A percentile compares a stretch with the other conserved stretches of the same genome.
Conservation (phyloP, 2,797 vertebrate genomes). For the Pseudomugil tenellus region DNA sequence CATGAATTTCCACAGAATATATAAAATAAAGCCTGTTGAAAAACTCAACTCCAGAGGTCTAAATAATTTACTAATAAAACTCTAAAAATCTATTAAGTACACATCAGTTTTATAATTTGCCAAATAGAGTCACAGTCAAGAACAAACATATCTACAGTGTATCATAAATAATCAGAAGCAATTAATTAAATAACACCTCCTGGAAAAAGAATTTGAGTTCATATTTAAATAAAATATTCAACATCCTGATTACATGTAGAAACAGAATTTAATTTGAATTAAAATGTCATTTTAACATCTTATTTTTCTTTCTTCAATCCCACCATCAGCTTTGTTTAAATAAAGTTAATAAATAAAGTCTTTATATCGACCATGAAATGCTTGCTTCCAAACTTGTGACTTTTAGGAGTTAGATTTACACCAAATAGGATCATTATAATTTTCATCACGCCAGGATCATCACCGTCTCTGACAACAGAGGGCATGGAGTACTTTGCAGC, state of each 20-base stretch:
- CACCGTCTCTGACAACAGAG: neutral
- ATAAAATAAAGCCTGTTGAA: neutral
- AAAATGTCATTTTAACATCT: too few species aligned
- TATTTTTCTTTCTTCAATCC: too few species aligned
- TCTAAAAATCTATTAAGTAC: neutral
- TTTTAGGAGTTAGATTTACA: neutral
- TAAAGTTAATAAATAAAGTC: neutral
- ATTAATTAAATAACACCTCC: too few species aligned
- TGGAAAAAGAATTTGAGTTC: too few species aligned
- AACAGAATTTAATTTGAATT: too few species aligned
- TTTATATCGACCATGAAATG: too few species aligned
- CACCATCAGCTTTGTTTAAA: neutral
- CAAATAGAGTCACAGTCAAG: too few species aligned
- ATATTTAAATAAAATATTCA: too few species aligned
- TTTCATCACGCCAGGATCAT: neutral
- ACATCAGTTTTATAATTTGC: too few species aligned
- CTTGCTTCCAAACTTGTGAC: neutral
- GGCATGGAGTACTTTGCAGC: neutral
- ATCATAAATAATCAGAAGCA: too few species aligned
- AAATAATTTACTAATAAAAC: neutral
- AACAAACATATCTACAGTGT: too few species aligned
- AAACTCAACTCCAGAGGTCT: neutral
- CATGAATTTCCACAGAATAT: neutral
- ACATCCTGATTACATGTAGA: too few species aligned
- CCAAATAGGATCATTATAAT: neutral